A percentile compares a stretch with the other conserved stretches of the same genome.
Conservation (phyloP, 2,888 invertebrate species). For the Pedicia rivosa region DNA sequence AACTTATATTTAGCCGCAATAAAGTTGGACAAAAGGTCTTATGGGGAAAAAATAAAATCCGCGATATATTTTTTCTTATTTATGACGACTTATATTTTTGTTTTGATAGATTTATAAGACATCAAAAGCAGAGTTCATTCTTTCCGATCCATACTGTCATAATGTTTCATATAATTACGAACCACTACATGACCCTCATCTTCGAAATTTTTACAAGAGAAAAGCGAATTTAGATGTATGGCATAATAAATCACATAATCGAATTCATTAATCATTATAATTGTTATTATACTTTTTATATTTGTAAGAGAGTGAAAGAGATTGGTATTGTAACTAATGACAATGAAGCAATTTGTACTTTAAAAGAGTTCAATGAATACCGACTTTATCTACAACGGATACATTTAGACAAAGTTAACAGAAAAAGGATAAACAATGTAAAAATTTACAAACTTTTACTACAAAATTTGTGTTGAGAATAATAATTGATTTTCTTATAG, state of each 20-base stretch:
- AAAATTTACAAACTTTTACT: too few species aligned
- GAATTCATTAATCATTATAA: not conserved
- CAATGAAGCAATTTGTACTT: conserved; percentile 42
- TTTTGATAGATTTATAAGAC: not conserved
- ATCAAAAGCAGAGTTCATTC: conserved; percentile 3
- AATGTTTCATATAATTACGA: conserved; percentile 33
- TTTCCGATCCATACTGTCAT: conserved; percentile 21
- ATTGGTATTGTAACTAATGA: conserved; percentile 40
- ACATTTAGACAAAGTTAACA: conserved; percentile 36
- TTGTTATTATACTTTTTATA: conserved; percentile 9
- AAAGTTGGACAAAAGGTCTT: conserved; percentile 27
- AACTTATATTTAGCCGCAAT: conserved; percentile 27
- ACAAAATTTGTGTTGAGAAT: too few species aligned
- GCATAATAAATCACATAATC: not conserved
- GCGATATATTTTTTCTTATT: too few species aligned
- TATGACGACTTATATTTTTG: not conserved
- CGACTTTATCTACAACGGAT: conserved; percentile 40
- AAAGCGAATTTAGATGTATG: conserved; percentile 22
- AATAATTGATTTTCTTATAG: too few species aligned
- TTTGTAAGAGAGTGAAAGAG: conserved; percentile 31
- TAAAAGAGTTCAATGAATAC: conserved; percentile 47
- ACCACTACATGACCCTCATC: conserved; percentile 40
- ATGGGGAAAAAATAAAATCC: not conserved
- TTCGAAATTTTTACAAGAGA: conserved; percentile 35
- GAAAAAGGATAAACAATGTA: not conserved